These are phyloP conservation scores for Chirona hameri DNA, from an alignment of 2,888 invertebrate species.

Conservation along the genomic window DNA sequence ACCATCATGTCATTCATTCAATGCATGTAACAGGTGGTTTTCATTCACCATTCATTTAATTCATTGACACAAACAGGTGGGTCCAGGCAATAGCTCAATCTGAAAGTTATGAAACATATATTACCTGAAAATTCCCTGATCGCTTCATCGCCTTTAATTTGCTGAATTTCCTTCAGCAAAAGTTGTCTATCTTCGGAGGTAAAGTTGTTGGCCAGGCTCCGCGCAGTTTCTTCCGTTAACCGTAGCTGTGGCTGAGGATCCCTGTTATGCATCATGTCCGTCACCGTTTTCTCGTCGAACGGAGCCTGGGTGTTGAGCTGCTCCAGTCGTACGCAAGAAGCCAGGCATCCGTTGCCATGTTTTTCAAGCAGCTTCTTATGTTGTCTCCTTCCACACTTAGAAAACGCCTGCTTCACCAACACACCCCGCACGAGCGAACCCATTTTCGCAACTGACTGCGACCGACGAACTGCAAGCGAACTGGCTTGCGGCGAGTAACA, in stretches of 20 bases:
- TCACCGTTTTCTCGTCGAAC: neutral
- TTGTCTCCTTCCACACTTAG: neutral
- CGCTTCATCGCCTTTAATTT: slow-evolving; percentile 4
- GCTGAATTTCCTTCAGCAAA: neutral
- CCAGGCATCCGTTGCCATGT: neutral
- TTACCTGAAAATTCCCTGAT: neutral
- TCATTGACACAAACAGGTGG: too few relatives aligned
- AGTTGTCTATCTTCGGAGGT: neutral
- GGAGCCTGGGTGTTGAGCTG: neutral
- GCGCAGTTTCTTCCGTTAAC: neutral
- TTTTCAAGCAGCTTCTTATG: neutral
- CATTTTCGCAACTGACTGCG: neutral
- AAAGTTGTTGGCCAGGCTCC: neutral
- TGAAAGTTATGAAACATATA: neutral
- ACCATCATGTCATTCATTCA: too few relatives aligned
- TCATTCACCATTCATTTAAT: too few relatives aligned
- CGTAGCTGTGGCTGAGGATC: neutral
- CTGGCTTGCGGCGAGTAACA: neutral
- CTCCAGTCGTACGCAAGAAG: neutral
- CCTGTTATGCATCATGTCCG: neutral
- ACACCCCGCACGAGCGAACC: neutral
- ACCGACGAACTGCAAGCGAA: neutral
- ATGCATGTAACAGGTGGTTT: too few relatives aligned
- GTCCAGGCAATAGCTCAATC: too few relatives aligned
- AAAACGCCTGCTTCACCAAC: neutral